Evolutionary conservation across 1,140 invertebrate species (phyloP).

Genomic region (Probaryconus sp.): DNA sequence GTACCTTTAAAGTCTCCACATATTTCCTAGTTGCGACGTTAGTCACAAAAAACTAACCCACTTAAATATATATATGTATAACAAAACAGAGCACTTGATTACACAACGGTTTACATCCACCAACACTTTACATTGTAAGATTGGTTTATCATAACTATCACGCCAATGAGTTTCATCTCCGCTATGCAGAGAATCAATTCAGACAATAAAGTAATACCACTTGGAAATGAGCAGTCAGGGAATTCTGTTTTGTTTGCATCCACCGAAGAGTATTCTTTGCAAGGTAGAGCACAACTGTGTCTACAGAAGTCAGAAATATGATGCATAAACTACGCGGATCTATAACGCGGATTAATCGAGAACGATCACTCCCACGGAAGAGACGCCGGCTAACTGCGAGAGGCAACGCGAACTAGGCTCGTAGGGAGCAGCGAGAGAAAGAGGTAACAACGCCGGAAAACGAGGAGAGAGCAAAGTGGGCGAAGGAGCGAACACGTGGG

Average conservation of each 20-base stretch:
- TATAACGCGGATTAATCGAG: constrained; percentile 19
- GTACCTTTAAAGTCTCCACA: constrained; percentile 16
- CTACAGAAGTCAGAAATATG: no score
- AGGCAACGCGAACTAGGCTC: constrained; percentile 64
- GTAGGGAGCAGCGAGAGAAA: constrained; percentile 62
- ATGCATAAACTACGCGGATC: no score
- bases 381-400: constrained; percentile 74
- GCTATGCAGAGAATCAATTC: neutral
- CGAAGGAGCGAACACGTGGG: constrained; percentile 49
- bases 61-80: no score
- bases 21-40: neutral
- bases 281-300: no score
- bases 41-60: neutral
- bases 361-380: constrained; percentile 68
- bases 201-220: neutral
- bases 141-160: constrained; percentile 17
- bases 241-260: neutral
- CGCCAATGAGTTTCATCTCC: neutral
- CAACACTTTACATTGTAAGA: constrained; percentile 13
- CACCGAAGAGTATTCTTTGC: neutral
- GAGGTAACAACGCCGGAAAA: constrained; percentile 31
- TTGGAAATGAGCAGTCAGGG: neutral
- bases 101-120: constrained; percentile 28
- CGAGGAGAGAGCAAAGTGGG: constrained; percentile 40
- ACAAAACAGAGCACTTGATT: constrained; percentile 13